Evolutionary conservation across 2,113 vertebrate genomes (phyloP).

Genomic region (Quiscalus mexicanus): DNA sequence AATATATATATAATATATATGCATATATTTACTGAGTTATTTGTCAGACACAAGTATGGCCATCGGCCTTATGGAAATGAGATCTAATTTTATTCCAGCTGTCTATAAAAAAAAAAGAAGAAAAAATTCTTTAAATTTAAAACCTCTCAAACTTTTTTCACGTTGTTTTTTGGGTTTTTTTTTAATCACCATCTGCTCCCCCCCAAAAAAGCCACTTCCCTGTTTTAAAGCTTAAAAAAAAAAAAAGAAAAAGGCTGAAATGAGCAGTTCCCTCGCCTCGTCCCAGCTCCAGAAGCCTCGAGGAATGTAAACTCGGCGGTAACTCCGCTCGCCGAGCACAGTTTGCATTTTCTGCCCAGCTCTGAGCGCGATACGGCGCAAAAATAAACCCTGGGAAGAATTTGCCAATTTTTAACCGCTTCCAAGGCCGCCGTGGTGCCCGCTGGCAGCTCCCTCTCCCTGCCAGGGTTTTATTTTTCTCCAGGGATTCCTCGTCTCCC

Average conservation of each 20-base stretch:
- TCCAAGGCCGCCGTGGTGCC: neutral
- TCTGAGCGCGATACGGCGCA: neutral
- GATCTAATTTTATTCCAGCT: neutral
- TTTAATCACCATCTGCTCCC: neutral
- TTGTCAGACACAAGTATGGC: neutral
- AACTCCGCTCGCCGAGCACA: neutral
- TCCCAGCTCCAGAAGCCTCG: neutral
- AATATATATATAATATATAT: neutral
- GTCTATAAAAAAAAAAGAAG: neutral
- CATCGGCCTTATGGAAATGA: neutral
- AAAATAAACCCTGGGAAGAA: neutral
- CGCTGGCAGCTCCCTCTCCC: neutral
- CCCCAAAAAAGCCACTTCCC: neutral
- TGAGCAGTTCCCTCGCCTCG: neutral
- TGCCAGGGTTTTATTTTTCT: neutral
- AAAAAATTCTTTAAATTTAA: neutral
- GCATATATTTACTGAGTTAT: neutral
- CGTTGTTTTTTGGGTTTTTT: neutral
- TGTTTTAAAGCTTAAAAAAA: neutral
- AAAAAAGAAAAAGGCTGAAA: neutral
- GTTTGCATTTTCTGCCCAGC: neutral
- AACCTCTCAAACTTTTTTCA: neutral
- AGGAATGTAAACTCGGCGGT: neutral
- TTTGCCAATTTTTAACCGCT: neutral
- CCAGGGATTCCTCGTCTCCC: accelerated